Evolutionary conservation across 2,113 vertebrate species (phyloP).

Genomic region (Neofelis nebulosa): DNA sequence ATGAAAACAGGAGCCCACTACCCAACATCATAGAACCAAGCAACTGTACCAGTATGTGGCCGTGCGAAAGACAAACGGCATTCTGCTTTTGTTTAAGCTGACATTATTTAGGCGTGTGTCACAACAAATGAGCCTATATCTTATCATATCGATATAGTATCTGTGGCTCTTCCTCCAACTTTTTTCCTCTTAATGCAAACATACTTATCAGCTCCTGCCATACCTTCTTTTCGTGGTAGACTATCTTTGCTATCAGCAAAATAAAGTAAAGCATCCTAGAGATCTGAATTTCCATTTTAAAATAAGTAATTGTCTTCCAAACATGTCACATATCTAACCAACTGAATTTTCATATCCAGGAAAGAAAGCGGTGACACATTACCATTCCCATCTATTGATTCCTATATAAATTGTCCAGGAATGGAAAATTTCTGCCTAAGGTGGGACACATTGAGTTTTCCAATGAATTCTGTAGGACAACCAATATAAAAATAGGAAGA

Average conservation of each 20-base stretch:
- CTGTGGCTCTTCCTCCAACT: neutral
- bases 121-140: neutral
- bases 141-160: neutral
- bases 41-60: neutral
- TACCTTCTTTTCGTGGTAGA: neutral
- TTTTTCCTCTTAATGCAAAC: neutral
- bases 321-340: neutral
- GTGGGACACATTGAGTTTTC: neutral
- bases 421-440: neutral
- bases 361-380: neutral
- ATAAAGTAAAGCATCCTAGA: neutral
- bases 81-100: neutral
- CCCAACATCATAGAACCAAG: neutral
- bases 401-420: neutral
- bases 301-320: neutral
- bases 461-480: neutral
- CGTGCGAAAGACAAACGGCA: neutral
- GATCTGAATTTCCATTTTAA: neutral
- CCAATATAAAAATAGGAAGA: neutral
- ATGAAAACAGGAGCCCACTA: neutral
- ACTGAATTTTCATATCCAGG: neutral
- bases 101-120: neutral
- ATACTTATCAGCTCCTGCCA: neutral
- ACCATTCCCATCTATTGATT: neutral
- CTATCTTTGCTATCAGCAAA: slow-evolving; percentile 2